Evolutionary conservation across 1,140 invertebrate genomes (phyloP).

Genomic region (Drosophila burlai): DNA sequence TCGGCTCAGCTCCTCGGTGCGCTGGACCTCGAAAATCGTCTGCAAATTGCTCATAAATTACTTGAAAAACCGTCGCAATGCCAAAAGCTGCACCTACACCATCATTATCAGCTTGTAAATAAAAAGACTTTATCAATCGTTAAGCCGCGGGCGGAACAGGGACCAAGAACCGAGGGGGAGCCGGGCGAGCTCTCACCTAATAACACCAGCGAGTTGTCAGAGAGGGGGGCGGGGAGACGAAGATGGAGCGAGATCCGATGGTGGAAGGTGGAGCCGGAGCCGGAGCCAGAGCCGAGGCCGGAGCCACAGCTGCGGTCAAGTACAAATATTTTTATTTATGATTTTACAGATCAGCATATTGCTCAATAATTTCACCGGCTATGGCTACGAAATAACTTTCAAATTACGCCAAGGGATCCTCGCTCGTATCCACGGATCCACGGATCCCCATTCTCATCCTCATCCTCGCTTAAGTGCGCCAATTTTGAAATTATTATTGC

Average conservation of each 20-base stretch:
- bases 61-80: slow-evolving; percentile 66
- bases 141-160: slow-evolving; percentile 56
- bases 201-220: slow-evolving; percentile 76
- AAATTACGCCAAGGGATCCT: slow-evolving; percentile 62
- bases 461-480: slow-evolving; percentile 74
- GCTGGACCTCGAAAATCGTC: slow-evolving; percentile 38
- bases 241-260: slow-evolving; percentile 16
- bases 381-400: slow-evolving; percentile 73
- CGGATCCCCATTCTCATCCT: slow-evolving; percentile 44
- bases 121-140: slow-evolving; percentile 83
- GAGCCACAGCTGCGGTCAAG: slow-evolving; percentile 44
- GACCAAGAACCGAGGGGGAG: background rate
- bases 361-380: slow-evolving; percentile 77
- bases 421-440: slow-evolving; percentile 3
- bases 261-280: slow-evolving; percentile 24
- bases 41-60: slow-evolving; percentile 76
- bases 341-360: slow-evolving; percentile 84
- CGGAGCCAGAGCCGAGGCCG: background rate
- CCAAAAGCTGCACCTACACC: slow-evolving; percentile 78
- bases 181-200: slow-evolving; percentile 72
- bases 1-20: slow-evolving; percentile 9
- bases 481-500: slow-evolving; percentile 83
- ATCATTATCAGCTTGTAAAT: slow-evolving; percentile 84
- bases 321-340: slow-evolving; percentile 84
- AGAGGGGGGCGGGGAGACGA: slow-evolving; percentile 4